phyloP scores from a whole-genome alignment of 2,888 invertebrate species.

The Hydroisotoma schaefferi region DNA sequence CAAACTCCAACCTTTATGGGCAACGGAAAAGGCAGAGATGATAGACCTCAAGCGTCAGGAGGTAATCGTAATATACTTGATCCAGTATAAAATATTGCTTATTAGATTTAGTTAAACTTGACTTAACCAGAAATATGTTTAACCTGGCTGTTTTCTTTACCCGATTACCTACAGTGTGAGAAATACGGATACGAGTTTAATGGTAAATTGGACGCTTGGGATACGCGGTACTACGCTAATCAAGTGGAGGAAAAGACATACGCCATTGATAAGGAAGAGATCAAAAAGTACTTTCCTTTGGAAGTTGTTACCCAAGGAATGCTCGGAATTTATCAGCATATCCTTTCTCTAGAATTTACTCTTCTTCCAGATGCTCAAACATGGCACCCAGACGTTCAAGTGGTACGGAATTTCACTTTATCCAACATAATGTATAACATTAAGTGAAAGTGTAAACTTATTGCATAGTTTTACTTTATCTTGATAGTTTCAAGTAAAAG shows the following conservation, averaged over 20 bases:
- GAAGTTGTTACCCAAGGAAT: slow-evolving; percentile 55
- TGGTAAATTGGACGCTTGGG: slow-evolving; percentile 54
- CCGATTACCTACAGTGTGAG: slow-evolving; percentile 51
- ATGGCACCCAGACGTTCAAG: slow-evolving; percentile 55
- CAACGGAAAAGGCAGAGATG: slow-evolving; percentile 52
- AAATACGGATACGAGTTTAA: slow-evolving; percentile 52
- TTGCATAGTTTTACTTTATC: not conserved
- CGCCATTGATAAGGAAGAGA: slow-evolving; percentile 54
- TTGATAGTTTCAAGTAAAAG: slow-evolving; percentile 53
- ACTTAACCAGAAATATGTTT: no score
- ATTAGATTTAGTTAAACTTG: not conserved
- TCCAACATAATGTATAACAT: no score
- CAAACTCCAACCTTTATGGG: slow-evolving; percentile 53
- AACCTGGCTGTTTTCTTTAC: not conserved
- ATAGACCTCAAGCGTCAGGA: slow-evolving; percentile 55
- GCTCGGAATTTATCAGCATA: slow-evolving; percentile 55
- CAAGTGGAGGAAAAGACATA: slow-evolving; percentile 55
- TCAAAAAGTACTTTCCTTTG: slow-evolving; percentile 56
- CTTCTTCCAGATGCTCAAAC: slow-evolving; percentile 52
- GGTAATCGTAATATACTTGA: no score
- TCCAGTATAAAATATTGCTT: not conserved
- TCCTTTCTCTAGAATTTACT: slow-evolving; percentile 54
- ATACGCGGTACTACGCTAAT: slow-evolving; percentile 55
- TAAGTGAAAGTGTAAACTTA: not conserved
- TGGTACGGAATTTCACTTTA: slow-evolving; percentile 51